These are phyloP conservation scores for Geotria australis DNA, from an alignment of 2,797 vertebrate species.

Conservation along the genomic window DNA sequence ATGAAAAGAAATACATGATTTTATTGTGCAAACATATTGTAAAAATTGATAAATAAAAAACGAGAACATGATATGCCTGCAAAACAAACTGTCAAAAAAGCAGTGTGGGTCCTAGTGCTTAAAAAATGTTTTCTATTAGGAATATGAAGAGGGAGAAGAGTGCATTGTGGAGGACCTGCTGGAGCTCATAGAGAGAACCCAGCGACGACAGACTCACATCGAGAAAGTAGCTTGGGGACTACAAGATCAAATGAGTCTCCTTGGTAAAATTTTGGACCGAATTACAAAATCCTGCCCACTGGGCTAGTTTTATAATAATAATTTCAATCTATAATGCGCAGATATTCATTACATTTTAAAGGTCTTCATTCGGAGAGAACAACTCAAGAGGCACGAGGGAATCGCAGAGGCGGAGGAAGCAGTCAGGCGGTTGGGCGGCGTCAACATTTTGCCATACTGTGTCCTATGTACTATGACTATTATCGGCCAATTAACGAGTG, in stretches of 20 bases:
- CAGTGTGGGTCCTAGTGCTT: too few relatives aligned
- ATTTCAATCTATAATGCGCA: too few relatives aligned
- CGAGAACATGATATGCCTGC: too few relatives aligned
- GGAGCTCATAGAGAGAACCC: slow-evolving; percentile 5
- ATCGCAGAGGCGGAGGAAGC: too few relatives aligned
- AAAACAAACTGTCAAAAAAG: neutral
- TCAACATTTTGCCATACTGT: too few relatives aligned
- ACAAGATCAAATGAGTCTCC: slow-evolving; percentile 4
- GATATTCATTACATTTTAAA: too few relatives aligned
- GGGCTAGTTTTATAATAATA: neutral
- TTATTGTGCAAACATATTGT: neutral
- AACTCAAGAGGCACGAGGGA: too few relatives aligned
- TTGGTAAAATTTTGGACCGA: slow-evolving; percentile 5
- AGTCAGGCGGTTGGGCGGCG: too few relatives aligned
- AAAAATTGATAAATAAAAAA: neutral
- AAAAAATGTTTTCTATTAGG: slow-evolving; percentile 1
- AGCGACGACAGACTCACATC: slow-evolving; percentile 6
- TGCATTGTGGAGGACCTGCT: slow-evolving; percentile 4
- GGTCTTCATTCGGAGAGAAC: too few relatives aligned
- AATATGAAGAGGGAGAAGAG: slow-evolving; percentile 7
- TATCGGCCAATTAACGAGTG: too few relatives aligned
- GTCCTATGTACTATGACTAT: too few relatives aligned
- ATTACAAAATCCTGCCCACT: neutral
- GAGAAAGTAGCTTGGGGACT: slow-evolving; percentile 7
- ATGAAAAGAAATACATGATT: neutral